A percentile compares a stretch with the other conserved stretches of the same genome.
phyloP scores from a whole-genome alignment of 2,797 vertebrate genomes.

The Babyrousa celebensis region DNA sequence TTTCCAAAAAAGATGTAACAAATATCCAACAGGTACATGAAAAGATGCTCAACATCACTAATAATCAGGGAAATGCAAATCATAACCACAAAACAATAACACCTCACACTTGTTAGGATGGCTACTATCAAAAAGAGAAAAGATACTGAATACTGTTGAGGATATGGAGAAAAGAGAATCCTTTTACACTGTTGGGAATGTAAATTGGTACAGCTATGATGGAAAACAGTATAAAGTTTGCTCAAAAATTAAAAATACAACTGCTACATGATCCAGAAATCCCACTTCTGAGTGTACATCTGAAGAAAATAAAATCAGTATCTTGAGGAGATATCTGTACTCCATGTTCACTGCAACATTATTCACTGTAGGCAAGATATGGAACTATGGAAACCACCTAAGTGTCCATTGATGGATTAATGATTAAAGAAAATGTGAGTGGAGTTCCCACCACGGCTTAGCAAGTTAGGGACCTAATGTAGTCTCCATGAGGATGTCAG shows the following conservation, averaged over 20 bases:
- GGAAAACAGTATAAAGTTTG: background rate
- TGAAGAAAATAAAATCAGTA: background rate
- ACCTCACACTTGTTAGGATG: background rate
- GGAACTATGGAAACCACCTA: background rate
- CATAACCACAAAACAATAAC: background rate
- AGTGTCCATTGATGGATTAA: background rate
- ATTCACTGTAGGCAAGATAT: background rate
- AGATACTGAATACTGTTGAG: background rate
- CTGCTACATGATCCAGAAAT: background rate
- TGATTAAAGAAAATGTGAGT: background rate
- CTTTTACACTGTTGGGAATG: background rate
- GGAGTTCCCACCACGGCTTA: too few species aligned
- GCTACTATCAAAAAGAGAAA: background rate
- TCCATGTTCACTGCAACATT: background rate
- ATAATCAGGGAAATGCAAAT: background rate
- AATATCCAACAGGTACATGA: background rate
- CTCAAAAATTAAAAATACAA: background rate
- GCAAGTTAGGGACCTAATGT: too few species aligned
- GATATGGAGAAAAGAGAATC: background rate
- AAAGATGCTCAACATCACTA: background rate
- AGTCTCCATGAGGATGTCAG: too few species aligned
- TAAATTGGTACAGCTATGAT: background rate
- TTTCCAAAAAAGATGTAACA: background rate
- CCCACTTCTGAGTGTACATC: background rate
- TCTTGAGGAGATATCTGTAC: background rate